Base-by-base conservation (phyloP, 2,888 invertebrate genomes). In the Drosophila pullipes region DNA sequence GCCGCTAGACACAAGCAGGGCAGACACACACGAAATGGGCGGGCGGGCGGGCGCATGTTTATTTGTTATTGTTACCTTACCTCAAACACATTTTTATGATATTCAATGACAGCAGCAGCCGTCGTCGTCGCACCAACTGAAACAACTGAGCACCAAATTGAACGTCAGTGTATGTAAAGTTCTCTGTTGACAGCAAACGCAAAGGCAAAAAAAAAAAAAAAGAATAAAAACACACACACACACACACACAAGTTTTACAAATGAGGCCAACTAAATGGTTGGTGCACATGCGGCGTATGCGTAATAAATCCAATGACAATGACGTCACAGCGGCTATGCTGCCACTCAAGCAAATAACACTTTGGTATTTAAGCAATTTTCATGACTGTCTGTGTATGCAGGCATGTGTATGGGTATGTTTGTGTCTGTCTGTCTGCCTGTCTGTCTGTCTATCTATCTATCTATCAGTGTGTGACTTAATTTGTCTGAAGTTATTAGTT, bases 61-160 rank as follows among this genome's bases (percentile, higher is more conserved):
- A 90, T 89, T 89, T 87, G 91, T 89, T 89, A 82, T 87, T 91
- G 87, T 89, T 87, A 84, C 78, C 87, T 90, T 76, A 82, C 89
- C 87, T 84, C 91, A 89, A 89, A 87, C 85, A 87, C 77, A 71
- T 75, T 84, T 90, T 85, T 89, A 90, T 89, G 86, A 85, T 89
- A 81, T 83, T 81, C 88, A 89, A 87, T 79, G 75, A 84, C 87
- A 84, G 68, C 63, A 53, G 54, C 65, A 54, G 74, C 54, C 30
- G 39, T 30, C 37, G 37, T 6, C 37, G 37, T 6, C 37, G 50
- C 67, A 65, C n/a, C 13, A 44, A 22, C 37, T 31, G 37, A 35
- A 54, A 58, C 35, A 77, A 62, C 63, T 82, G 65, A 67, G 74
- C 63, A 65, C 60, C 72, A 76, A 75, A 66, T 66, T 72, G 68